Evolutionary conservation across 2,888 invertebrate genomes (phyloP).

Genomic region (Polylopha cassiicola): DNA sequence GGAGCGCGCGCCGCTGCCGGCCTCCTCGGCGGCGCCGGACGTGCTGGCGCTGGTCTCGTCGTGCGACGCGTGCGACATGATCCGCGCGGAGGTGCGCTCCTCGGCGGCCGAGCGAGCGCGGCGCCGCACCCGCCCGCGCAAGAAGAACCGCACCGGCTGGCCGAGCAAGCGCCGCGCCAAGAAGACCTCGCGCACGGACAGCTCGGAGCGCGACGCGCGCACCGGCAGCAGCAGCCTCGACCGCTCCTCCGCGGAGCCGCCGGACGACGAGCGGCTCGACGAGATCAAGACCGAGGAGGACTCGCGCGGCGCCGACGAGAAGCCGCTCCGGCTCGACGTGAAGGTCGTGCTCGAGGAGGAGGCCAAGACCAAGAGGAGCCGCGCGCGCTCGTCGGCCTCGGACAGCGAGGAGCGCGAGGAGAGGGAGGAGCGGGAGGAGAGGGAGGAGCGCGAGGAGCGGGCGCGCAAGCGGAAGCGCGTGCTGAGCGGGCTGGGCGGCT

Average conservation of each 20-base stretch:
- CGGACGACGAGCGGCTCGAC: slow-evolving; percentile 25
- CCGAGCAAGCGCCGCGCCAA: slow-evolving; percentile 76
- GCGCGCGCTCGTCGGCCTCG: slow-evolving; percentile 39
- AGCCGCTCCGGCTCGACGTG: slow-evolving; percentile 38
- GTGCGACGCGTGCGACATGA: slow-evolving; percentile 62
- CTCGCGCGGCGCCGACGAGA: slow-evolving; percentile 27
- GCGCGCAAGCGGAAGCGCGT: slow-evolving; percentile 49
- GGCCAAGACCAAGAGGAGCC: slow-evolving; percentile 33
- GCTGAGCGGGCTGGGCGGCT: slow-evolving; percentile 48
- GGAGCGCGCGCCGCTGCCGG: slow-evolving; percentile 39
- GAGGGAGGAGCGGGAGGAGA: slow-evolving; percentile 44
- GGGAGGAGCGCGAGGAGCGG: slow-evolving; percentile 43
- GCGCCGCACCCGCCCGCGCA: slow-evolving; percentile 53
- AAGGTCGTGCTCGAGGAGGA: slow-evolving; percentile 37
- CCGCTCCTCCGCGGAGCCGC: slow-evolving; percentile 28
- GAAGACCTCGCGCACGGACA: slow-evolving; percentile 50
- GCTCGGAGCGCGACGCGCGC: slow-evolving; percentile 38
- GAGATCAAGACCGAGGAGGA: neutral
- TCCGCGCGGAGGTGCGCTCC: slow-evolving; percentile 57
- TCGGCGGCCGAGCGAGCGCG: slow-evolving; percentile 38
- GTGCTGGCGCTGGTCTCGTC: slow-evolving; percentile 63
- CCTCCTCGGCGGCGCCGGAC: slow-evolving; percentile 59
- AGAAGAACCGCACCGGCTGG: slow-evolving; percentile 90
- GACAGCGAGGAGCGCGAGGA: slow-evolving; percentile 49
- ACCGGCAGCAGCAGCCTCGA: slow-evolving; percentile 24